Conservation (phyloP, 2,797 vertebrate genomes). For the Emydoidea blandingii region DNA sequence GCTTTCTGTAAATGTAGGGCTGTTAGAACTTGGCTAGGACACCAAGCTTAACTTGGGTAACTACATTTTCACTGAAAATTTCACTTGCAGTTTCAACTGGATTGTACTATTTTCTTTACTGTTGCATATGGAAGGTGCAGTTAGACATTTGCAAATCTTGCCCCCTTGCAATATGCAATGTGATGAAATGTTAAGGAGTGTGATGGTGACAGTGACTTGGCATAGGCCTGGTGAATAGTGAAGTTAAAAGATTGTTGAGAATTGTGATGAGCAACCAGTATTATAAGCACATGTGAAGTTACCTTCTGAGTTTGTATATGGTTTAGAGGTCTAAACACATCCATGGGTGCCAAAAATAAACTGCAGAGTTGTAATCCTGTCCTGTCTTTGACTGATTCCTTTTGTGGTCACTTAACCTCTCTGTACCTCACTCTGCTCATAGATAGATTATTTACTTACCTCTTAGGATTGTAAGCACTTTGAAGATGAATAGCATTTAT, state of each 20-base stretch:
- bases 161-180: not conserved
- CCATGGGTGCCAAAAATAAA: not conserved
- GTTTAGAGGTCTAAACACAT: not conserved
- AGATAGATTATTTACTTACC: not conserved
- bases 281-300: not conserved
- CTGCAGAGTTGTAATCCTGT: not conserved
- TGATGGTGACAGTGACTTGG: not conserved
- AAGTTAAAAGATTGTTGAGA: not conserved
- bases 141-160: not conserved
- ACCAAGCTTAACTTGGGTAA: not conserved
- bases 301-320: not conserved
- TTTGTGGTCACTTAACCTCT: not conserved
- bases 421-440: not conserved
- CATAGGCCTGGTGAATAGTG: not conserved
- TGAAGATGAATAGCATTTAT: not conserved
- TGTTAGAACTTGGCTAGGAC: not conserved
- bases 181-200: not conserved
- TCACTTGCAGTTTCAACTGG: not conserved
- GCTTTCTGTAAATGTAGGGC: not conserved
- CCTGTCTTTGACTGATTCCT: not conserved
- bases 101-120: not conserved
- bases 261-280: not conserved
- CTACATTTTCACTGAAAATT: constrained; percentile 16
- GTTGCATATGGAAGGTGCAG: fast-evolving
- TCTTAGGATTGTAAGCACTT: not conserved